Evolutionary conservation across 2,888 invertebrate genomes (phyloP).

Genomic region (Ctenicera cuprea): DNA sequence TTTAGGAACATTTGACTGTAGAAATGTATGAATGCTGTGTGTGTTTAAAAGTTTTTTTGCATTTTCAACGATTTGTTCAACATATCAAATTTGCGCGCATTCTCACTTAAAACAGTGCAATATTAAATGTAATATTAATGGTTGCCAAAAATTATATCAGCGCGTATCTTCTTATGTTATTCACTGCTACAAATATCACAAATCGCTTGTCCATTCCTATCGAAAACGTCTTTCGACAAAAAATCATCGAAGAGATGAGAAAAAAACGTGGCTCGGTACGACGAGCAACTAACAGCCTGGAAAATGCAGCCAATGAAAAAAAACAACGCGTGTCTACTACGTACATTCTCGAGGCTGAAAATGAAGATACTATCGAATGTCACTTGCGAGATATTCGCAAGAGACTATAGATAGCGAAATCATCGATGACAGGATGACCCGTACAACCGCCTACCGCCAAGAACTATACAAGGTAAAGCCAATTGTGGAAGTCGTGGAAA

Average conservation of each 20-base stretch:
- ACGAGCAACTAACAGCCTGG: not conserved
- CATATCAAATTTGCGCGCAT: not conserved
- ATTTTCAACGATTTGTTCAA: too few species aligned
- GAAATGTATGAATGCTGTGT: too few species aligned
- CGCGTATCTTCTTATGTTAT: too few species aligned
- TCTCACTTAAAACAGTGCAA: not conserved
- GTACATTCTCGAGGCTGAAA: not conserved
- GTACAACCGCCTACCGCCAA: not conserved
- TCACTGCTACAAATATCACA: not conserved
- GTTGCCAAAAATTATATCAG: not conserved
- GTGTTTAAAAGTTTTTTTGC: too few species aligned
- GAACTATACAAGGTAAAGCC: not conserved
- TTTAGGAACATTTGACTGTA: too few species aligned
- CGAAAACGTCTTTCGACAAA: not conserved
- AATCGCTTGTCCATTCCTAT: not conserved
- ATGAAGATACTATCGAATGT: not conserved
- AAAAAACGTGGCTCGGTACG: not conserved
- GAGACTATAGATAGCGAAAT: not conserved
- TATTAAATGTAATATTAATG: not conserved
- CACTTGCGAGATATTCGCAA: not conserved
- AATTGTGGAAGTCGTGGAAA: not conserved
- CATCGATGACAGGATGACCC: not conserved
- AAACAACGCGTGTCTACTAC: not conserved
- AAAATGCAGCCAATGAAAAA: not conserved
- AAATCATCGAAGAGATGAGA: not conserved